phyloP scores from a whole-genome alignment of 2,797 vertebrate species.

The Pipistrellus pipistrellus region DNA sequence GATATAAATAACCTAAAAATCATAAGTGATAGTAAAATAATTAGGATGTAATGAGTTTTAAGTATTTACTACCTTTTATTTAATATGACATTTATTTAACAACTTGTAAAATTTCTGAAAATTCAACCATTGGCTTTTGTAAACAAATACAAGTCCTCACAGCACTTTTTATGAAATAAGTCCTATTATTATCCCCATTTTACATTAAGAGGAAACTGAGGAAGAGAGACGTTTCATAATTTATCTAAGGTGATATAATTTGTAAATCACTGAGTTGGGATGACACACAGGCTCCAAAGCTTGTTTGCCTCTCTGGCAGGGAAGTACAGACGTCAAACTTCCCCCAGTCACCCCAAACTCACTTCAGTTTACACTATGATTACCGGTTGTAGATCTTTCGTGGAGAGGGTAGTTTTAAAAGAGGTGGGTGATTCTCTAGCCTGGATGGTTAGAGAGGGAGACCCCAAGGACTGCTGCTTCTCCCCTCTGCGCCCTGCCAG shows the following conservation, averaged over 20 bases:
- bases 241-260: background rate
- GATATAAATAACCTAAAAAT: slow-evolving; percentile 1
- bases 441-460: background rate
- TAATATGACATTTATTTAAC: slow-evolving; percentile 34
- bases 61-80: slow-evolving; percentile 9
- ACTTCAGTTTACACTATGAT: background rate
- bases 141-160: background rate
- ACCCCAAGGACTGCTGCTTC: background rate
- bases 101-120: slow-evolving; percentile 17
- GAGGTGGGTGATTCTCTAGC: background rate
- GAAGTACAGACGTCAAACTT: background rate
- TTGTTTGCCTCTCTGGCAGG: background rate
- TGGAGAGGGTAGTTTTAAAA: background rate
- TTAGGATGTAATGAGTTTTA: slow-evolving; percentile 39
- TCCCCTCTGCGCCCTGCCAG: background rate
- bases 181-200: background rate
- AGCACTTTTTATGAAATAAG: background rate
- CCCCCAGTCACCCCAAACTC: background rate
- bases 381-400: background rate
- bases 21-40: background rate
- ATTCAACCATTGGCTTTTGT: slow-evolving; percentile 34
- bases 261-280: background rate
- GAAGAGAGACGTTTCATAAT: background rate
- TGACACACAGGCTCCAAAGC: background rate
- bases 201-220: slow-evolving; percentile 31